phyloP scores from a whole-genome alignment of 1,140 invertebrate genomes.

The Nomia melanderi region DNA sequence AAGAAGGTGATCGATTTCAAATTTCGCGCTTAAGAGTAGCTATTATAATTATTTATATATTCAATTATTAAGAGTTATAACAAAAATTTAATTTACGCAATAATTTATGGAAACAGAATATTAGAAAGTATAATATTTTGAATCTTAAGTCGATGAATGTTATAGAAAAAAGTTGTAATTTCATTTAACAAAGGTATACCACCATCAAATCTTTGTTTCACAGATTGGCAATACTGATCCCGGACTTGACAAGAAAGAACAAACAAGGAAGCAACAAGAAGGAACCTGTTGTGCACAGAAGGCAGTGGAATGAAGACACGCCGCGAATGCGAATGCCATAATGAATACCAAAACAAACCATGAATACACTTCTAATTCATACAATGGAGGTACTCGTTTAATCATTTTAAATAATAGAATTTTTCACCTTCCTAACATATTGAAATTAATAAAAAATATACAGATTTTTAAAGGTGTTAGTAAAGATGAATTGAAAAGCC shows the following conservation, averaged over 20 bases:
- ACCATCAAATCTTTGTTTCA: conserved; percentile 15
- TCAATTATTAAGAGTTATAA: not conserved
- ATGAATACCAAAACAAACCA: conserved; percentile 63
- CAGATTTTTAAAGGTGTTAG: conserved; percentile 9
- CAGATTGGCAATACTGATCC: conserved; percentile 50
- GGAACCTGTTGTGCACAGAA: conserved; percentile 62
- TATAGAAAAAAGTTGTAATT: not conserved
- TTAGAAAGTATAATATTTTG: not conserved
- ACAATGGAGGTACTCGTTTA: conserved; percentile 47
- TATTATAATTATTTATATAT: not conserved
- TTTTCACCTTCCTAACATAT: not conserved
- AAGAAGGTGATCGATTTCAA: not conserved
- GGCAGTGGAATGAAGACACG: conserved; percentile 50
- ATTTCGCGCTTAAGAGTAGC: not conserved
- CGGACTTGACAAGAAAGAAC: conserved; percentile 56
- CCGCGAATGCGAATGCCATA: conserved; percentile 54
- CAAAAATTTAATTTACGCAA: not conserved
- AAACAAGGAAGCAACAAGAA: conserved; percentile 56
- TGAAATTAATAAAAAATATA: conserved; percentile 22
- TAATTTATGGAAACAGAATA: not conserved
- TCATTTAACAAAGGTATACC: not conserved
- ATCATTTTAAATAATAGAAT: conserved; percentile 5
- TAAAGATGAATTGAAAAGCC: conserved; percentile 69
- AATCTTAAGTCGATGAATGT: not conserved
- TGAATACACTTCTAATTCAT: conserved; percentile 56